These are phyloP conservation scores for Hirtodrosophila duncani DNA, from an alignment of 2,888 invertebrate species.

Conservation along the genomic window DNA sequence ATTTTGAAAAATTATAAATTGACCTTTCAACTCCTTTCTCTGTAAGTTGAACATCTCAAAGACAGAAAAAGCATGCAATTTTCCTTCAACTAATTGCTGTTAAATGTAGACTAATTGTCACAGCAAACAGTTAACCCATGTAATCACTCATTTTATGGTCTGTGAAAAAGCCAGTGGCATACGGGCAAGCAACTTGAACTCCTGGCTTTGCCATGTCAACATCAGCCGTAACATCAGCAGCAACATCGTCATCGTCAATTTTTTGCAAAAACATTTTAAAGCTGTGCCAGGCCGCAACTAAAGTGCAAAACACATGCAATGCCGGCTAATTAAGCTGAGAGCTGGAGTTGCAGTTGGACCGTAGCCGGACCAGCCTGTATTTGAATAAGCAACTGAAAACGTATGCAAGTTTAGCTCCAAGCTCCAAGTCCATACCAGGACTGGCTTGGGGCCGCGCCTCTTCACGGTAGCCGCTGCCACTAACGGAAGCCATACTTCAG, in stretches of 20 bases:
- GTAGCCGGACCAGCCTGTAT: slow-evolving; percentile 45
- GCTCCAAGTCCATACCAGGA: slow-evolving; percentile 2
- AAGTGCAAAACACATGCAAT: slow-evolving; percentile 68
- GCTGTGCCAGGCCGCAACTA: slow-evolving; percentile 29
- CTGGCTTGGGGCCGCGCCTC: slow-evolving; percentile 41
- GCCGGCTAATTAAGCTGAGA: slow-evolving; percentile 61
- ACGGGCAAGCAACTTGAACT: slow-evolving; percentile 39
- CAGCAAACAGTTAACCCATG: slow-evolving; percentile 17
- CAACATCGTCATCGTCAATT: slow-evolving; percentile 8
- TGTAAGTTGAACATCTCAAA: too few species aligned
- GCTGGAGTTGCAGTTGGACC: slow-evolving; percentile 15
- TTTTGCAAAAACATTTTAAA: slow-evolving; percentile 35
- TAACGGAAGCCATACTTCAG: slow-evolving; percentile 72
- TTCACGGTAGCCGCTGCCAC: slow-evolving; percentile 59
- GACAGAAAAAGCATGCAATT: too few species aligned
- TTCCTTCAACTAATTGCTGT: slow-evolving; percentile 11
- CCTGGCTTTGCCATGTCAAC: slow-evolving; percentile 38
- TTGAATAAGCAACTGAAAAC: slow-evolving; percentile 30
- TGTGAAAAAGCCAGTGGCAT: slow-evolving; percentile 15
- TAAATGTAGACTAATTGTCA: slow-evolving; percentile 30
- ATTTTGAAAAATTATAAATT: too few species aligned
- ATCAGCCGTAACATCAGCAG: slow-evolving; percentile 18
- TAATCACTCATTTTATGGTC: slow-evolving; percentile 45
- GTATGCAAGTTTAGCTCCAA: slow-evolving; percentile 8
- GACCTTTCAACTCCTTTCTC: too few species aligned